Percentiles rank a stretch among this genome's conserved stretches.
Evolutionary conservation across 2,888 invertebrate genomes (phyloP).

Genomic region (Apoda limacodes): DNA sequence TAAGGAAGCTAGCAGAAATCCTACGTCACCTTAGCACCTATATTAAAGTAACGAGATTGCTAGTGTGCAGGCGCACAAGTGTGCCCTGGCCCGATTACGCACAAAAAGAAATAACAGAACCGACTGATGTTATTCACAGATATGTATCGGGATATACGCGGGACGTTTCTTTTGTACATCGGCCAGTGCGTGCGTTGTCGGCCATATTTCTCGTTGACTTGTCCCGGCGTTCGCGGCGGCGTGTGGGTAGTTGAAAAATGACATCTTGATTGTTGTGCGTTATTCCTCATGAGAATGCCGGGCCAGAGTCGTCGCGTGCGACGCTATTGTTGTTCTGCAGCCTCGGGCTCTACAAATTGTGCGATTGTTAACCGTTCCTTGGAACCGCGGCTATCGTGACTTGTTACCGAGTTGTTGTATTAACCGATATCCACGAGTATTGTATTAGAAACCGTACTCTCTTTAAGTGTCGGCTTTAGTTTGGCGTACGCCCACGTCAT

Average conservation of each 20-base stretch:
- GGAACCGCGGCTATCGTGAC: constrained; percentile 56
- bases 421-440: constrained; percentile 42
- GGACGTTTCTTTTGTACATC: constrained; percentile 55
- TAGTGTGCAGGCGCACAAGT: constrained; percentile 13
- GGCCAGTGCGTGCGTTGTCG: constrained; percentile 56
- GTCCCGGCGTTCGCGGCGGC: constrained; percentile 39
- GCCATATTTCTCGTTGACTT: constrained; percentile 62
- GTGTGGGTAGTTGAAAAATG: constrained; percentile 71
- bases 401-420: constrained; percentile 54
- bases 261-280: constrained; percentile 70
- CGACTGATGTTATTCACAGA: constrained; percentile 50
- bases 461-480: constrained; percentile 18
- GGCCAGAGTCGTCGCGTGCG: constrained; percentile 51
- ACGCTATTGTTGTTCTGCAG: constrained; percentile 47
- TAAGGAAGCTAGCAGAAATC: no score
- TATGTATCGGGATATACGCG: constrained; percentile 54
- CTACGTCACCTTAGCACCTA: no score
- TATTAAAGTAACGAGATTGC: constrained; percentile 7
- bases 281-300: constrained; percentile 66
- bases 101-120: constrained; percentile 41
- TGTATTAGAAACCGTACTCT: constrained; percentile 36
- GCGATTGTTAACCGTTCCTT: constrained; percentile 62
- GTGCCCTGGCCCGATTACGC: constrained; percentile 35
- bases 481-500: no score
- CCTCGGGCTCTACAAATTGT: constrained; percentile 61